A percentile compares a stretch with the other conserved stretches of the same genome.
These are phyloP conservation scores for Priocnemis perturbator DNA, from an alignment of 2,888 invertebrate species.

Conservation along the genomic window DNA sequence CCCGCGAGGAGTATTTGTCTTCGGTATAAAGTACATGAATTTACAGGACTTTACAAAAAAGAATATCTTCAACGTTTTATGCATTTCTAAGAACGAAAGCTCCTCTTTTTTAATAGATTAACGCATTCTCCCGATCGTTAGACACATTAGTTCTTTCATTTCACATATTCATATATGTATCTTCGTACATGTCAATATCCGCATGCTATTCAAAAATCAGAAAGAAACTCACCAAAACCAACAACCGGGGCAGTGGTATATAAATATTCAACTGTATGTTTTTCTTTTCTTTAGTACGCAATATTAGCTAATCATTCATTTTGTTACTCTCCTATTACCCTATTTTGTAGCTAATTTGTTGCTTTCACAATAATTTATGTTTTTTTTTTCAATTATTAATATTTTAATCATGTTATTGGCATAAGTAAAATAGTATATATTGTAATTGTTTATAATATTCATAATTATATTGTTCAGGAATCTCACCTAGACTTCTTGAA, in stretches of 20 bases:
- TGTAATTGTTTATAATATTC: slow-evolving; percentile 66
- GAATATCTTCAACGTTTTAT: no score
- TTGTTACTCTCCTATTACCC: slow-evolving; percentile 74
- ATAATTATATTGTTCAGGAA: slow-evolving; percentile 60
- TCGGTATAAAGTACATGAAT: neutral
- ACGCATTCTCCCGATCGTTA: no score
- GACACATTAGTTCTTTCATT: no score
- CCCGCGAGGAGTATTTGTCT: no score
- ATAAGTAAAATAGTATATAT: slow-evolving; percentile 70
- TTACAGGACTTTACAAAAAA: no score
- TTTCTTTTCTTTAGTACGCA: slow-evolving; percentile 56
- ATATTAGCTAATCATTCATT: slow-evolving; percentile 71
- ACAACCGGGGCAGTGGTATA: slow-evolving; percentile 69
- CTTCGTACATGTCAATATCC: no score
- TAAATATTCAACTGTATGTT: slow-evolving; percentile 69
- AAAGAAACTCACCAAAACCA: slow-evolving; percentile 57
- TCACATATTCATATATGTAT: neutral
- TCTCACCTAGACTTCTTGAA: slow-evolving; percentile 50
- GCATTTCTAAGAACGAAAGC: no score
- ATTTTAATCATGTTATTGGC: slow-evolving; percentile 65
- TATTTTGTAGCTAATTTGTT: slow-evolving; percentile 70
- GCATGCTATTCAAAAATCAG: no score
- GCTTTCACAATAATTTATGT: slow-evolving; percentile 70
- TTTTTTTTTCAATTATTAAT: slow-evolving; percentile 60
- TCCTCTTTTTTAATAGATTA: no score